Conservation (phyloP, 2,888 invertebrate species). For the Eutolmus rufibarbis region DNA sequence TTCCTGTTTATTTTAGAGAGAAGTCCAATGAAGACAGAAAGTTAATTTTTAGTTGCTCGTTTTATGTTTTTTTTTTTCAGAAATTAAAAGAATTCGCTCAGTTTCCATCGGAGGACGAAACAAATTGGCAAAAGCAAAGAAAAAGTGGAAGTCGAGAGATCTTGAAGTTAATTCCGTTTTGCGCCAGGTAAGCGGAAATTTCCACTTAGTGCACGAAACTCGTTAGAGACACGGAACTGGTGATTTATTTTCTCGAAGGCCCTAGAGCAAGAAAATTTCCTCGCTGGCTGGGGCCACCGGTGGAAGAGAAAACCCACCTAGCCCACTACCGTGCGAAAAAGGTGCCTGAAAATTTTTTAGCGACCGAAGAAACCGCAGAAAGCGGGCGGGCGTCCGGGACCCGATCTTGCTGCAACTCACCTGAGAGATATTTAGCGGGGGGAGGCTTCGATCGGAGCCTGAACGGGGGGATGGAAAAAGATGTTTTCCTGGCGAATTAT, state of each 20-base stretch:
- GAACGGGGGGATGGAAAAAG: neutral
- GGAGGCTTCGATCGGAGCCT: too few species aligned
- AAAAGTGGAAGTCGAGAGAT: neutral
- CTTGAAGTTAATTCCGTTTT: neutral
- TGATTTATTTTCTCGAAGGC: neutral
- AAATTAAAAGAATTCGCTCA: neutral
- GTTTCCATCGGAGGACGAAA: neutral
- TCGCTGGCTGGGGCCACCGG: neutral
- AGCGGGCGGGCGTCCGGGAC: neutral
- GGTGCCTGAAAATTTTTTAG: neutral
- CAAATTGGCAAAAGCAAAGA: neutral
- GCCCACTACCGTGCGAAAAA: neutral
- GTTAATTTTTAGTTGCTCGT: neutral
- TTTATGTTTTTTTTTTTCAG: neutral
- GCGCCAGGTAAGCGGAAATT: neutral
- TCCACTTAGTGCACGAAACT: neutral
- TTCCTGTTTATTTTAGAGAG: neutral
- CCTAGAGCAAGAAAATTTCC: neutral
- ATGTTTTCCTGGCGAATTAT: conserved; percentile 18
- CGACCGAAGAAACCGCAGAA: neutral
- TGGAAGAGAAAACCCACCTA: neutral
- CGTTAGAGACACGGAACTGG: neutral
- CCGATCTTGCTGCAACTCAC: neutral
- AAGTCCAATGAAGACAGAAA: neutral
- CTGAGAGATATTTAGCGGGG: neutral